Base-by-base conservation (phyloP, 2,797 vertebrate genomes). In the Luscinia megarhynchos region DNA sequence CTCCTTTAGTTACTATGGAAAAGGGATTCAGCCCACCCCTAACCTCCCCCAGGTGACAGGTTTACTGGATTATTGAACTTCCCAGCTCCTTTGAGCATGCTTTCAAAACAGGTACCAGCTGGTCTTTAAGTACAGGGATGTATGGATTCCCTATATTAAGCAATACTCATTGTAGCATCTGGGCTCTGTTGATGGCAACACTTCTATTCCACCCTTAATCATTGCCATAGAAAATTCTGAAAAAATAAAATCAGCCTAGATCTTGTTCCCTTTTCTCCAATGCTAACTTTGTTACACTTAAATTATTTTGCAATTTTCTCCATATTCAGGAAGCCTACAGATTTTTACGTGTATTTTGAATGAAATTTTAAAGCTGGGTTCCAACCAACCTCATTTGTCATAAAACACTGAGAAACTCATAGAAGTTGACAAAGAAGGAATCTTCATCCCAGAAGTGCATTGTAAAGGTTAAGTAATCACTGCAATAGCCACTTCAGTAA, bases 61-160 rank as follows among this genome's bases (percentile, higher is more conserved):
- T 4, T 76, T 74, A 84, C 81, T 87, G 81, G 89, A 87, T 91
- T 93, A 96, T 93, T 93, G 92, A 96, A 48, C 7, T 84, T 84
- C 46, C 51, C 29, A 17, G 20, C 21, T 91, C 29, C 82, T 94
- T 70, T 86, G 66, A 92, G 82, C n/a, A n/a, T 36, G 32, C n/a
- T 73, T 91, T 91, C 82, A 84, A 91, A 92, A 91, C 19, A 94
- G 62, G 79, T 78, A 62, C 84, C 53, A 91, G n/a, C 66, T 62
- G 73, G 46, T 59, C 84, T 64, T 54, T 55, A 72, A 82, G 40
- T 36, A 15, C 23, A 57, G 64, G 73, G 76, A 77, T 64, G 21
- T 50, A 88, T 84, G 59, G 89, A 92, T 96, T 84, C 67, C 54
- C 53, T 74, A 43, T 82, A 67, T 67, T 46, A 88, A 86, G 59